phyloP scores from a whole-genome alignment of 1,140 invertebrate genomes.

The Bombus cullumanus region DNA sequence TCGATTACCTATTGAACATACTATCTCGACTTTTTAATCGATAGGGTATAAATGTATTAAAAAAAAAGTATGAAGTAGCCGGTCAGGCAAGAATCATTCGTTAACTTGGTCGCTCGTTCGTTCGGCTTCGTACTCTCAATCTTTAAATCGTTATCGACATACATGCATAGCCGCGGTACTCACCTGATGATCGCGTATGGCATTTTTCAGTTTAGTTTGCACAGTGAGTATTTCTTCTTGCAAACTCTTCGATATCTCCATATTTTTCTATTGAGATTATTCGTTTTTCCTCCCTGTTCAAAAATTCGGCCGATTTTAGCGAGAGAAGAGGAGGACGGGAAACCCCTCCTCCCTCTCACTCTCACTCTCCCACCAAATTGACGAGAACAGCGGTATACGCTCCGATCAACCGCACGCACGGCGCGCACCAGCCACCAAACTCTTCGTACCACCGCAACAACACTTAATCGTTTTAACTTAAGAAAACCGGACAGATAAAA shows the following conservation, averaged over 20 bases:
- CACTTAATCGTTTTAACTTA: constrained; percentile 50
- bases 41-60: background rate
- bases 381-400: constrained; percentile 53
- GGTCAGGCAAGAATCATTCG: constrained; percentile 1
- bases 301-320: constrained; percentile 55
- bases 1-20: constrained; percentile 28
- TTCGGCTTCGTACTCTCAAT: constrained; percentile 40
- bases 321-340: constrained; percentile 61
- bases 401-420: constrained; percentile 51
- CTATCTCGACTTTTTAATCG: constrained; percentile 29
- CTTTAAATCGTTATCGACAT: constrained; percentile 57
- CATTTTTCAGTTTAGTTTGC: constrained; percentile 86
- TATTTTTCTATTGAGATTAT: constrained; percentile 68
- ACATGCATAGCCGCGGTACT: constrained; percentile 62
- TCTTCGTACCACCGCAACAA: constrained; percentile 41
- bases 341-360: constrained; percentile 53
- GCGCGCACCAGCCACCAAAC: constrained; percentile 45
- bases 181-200: constrained; percentile 88
- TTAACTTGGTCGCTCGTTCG: constrained; percentile 18
- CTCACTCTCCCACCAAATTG: constrained; percentile 53
- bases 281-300: constrained; percentile 45
- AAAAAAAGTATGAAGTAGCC: constrained; percentile 9
- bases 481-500: constrained; percentile 41
- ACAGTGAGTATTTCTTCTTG: constrained; percentile 85
- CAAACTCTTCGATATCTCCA: constrained; percentile 87